Evolutionary conservation across 2,888 invertebrate species (phyloP), one percentile per base, ranked within the genome.

Genomic region (Eupithecia subfuscata): DNA sequence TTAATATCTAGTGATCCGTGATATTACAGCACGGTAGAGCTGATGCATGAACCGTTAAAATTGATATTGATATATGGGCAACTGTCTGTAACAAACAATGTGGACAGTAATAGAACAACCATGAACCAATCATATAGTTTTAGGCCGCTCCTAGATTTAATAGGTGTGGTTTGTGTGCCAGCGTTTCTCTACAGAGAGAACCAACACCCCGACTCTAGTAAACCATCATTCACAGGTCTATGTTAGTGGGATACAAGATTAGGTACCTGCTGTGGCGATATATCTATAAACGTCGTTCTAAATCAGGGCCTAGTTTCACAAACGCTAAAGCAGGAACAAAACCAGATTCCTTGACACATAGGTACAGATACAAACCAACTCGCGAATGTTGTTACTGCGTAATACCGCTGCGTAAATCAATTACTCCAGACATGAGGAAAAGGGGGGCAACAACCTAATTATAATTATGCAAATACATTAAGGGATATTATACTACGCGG

Each of bases 141-240:
- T 8, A 64, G 71, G 64, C 71, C 64, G 45, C 18, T 74, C 71
- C 67, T 71, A 70, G 65, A 73, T 72, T 65, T 73, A 70, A 76
- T 22, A 40, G 68, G 70, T 65, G 74, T 60, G 34, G 40, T 64
- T 18, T 30, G 65, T 30, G 70, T 74, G 48, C 70, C 71, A 63
- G 64, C 22, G 60, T 18, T 25, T 30, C 9, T 52, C 70, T 70
- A 69, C 70, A 25, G 60, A 60, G 56, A 56, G n/a, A 60, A 60
- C 12, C 22, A 60, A 60, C 22, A 25, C 12, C 25, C 1, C 25
- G 25, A 60, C 25, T 60, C 12, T 60, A 25, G 60, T 22, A 52
- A 52, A 52, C n/a, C 52, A 52, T 52, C 8, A n/a, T 52, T 52
- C n/a, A n/a, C 52, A 52, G 9, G 52, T 48, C 18, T 48, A n/a